Conservation (phyloP, 2,113 vertebrate species). For the Apistogramma diplotaenia region DNA sequence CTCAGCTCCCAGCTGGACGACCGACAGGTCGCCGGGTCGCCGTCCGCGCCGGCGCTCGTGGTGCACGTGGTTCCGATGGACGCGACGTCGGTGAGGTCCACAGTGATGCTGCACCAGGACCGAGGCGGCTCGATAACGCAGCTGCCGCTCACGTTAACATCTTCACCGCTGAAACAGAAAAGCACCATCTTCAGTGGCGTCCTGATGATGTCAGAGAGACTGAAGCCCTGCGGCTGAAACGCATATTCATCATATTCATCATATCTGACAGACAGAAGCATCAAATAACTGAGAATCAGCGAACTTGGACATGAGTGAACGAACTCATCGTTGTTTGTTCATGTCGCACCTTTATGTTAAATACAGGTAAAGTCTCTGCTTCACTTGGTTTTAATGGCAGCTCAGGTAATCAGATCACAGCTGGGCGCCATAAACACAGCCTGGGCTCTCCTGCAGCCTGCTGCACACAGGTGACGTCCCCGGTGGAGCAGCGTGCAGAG, state of each 20-base stretch:
- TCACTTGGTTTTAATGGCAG: background rate
- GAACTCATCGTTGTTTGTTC: background rate
- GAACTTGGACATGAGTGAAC: background rate
- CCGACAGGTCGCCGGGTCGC: background rate
- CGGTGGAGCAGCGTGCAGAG: background rate
- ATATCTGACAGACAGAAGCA: background rate
- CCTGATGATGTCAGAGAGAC: background rate
- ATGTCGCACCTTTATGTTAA: background rate
- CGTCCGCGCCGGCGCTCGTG: background rate
- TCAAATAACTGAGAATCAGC: background rate
- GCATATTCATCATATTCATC: background rate
- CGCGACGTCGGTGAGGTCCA: accelerated
- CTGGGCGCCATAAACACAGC: background rate
- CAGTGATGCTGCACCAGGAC: constrained; percentile 62
- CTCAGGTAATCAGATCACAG: background rate
- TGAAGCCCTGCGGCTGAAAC: background rate
- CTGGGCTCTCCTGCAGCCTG: background rate
- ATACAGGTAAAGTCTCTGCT: background rate
- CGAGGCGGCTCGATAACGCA: constrained; percentile 55
- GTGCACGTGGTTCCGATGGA: constrained; percentile 23
- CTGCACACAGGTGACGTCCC: accelerated
- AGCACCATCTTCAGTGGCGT: background rate
- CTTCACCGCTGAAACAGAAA: background rate
- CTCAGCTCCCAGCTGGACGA: constrained; percentile 18
- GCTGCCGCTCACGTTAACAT: accelerated